These are phyloP conservation scores for Scophthalmus maximus DNA, from an alignment of 2,113 vertebrate species.

Conservation along the genomic window DNA sequence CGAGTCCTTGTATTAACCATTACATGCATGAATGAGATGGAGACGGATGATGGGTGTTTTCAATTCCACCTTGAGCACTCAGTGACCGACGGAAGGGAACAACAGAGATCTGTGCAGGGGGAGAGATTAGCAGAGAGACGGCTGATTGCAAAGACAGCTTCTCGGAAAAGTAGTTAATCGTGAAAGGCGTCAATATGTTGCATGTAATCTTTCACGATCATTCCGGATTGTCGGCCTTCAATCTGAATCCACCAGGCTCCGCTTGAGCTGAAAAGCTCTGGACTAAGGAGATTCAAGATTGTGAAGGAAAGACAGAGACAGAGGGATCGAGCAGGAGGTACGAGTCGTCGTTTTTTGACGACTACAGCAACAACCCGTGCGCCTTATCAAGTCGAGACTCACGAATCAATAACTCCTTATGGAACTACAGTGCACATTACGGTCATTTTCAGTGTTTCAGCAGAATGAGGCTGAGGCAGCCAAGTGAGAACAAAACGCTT, in stretches of 20 bases:
- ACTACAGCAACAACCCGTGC: not conserved
- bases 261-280: not conserved
- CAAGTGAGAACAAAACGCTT: not conserved
- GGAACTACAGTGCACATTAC: not conserved
- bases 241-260: slow-evolving; percentile 8
- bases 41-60: slow-evolving; percentile 55
- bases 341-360: slow-evolving; percentile 6
- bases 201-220: slow-evolving; percentile 30
- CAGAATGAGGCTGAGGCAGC: not conserved
- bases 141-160: slow-evolving; percentile 36
- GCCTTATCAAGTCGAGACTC: not conserved
- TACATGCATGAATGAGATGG: slow-evolving; percentile 38
- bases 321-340: not conserved
- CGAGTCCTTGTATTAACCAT: slow-evolving; percentile 24
- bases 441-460: slow-evolving; percentile 7
- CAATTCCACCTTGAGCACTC: slow-evolving; percentile 33
- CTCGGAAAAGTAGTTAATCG: slow-evolving; percentile 26
- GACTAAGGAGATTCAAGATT: slow-evolving; percentile 5
- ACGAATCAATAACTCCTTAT: not conserved
- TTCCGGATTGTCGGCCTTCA: slow-evolving; percentile 26
- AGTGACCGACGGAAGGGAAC: slow-evolving; percentile 51
- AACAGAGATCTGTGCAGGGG: slow-evolving; percentile 22
- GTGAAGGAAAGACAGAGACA: not conserved
- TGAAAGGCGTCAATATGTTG: slow-evolving; percentile 12
- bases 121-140: slow-evolving; percentile 46